A percentile compares a stretch with the other conserved stretches of the same genome.
phyloP scores from a whole-genome alignment of 92 coral and sea anemone genomes.

The Ricordea florida region DNA sequence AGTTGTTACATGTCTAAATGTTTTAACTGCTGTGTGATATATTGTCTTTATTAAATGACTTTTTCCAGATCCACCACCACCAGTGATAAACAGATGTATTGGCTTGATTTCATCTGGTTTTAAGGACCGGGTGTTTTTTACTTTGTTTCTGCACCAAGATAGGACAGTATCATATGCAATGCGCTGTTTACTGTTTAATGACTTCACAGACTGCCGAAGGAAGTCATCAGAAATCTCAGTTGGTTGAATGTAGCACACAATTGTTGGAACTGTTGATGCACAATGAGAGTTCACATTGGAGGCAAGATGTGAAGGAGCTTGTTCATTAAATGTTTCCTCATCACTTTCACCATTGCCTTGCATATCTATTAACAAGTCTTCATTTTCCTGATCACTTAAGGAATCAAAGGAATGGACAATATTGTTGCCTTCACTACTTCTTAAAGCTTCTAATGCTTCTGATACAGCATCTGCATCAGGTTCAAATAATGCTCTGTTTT shows the following conservation, averaged over 20 bases:
- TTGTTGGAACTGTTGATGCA: constrained; percentile 9
- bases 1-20: too few relatives aligned
- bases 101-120: too few relatives aligned
- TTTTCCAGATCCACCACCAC: too few relatives aligned
- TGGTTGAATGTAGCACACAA: constrained; percentile 30
- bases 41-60: too few relatives aligned
- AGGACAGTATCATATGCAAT: constrained; percentile 47
- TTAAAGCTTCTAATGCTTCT: constrained; percentile 65
- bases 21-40: too few relatives aligned
- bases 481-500: constrained; percentile 49
- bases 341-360: background rate
- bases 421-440: constrained; percentile 48
- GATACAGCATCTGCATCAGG: constrained; percentile 71
- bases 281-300: background rate
- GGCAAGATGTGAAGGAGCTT: constrained; percentile 50
- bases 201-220: constrained; percentile 58
- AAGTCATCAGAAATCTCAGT: constrained; percentile 65
- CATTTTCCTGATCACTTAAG: constrained; percentile 72
- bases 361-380: constrained; percentile 25
- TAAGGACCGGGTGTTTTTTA: too few relatives aligned
- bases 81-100: too few relatives aligned
- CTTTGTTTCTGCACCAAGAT: constrained; percentile 55
- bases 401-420: constrained; percentile 49
- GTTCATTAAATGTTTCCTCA: constrained; percentile 24
- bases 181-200: constrained; percentile 46